These are phyloP conservation scores for Apis dorsata DNA, from an alignment of 1,140 invertebrate species.

Conservation along the genomic window DNA sequence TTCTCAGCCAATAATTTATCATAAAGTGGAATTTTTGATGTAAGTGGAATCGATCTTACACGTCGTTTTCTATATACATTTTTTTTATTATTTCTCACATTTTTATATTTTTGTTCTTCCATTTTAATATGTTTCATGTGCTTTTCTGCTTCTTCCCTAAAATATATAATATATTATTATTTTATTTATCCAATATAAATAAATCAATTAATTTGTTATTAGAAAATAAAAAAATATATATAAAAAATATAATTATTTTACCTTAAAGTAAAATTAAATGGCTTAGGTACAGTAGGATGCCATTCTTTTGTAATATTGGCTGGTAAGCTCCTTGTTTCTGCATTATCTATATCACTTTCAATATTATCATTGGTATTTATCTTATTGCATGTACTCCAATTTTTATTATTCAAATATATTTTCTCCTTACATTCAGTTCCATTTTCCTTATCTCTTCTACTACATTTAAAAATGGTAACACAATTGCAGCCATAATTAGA, in stretches of 20 bases:
- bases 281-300: conserved; percentile 82
- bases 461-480: conserved; percentile 56
- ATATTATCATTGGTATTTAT: conserved; percentile 70
- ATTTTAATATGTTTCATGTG: conserved; percentile 70
- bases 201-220: background rate
- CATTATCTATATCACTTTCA: conserved; percentile 70
- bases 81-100: conserved; percentile 78
- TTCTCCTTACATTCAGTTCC: conserved; percentile 72
- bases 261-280: conserved; percentile 85
- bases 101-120: conserved; percentile 75
- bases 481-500: background rate
- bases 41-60: conserved; percentile 84
- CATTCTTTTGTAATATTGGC: conserved; percentile 72
- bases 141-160: conserved; percentile 84
- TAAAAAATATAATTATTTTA: too few species aligned
- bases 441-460: conserved; percentile 65
- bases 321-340: conserved; percentile 75
- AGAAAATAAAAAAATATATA: background rate
- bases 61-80: conserved; percentile 70
- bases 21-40: conserved; percentile 85
- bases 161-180: conserved; percentile 8
- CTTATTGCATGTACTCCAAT: conserved; percentile 72
- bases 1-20: conserved; percentile 86
- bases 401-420: conserved; percentile 68
- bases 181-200: background rate